These are phyloP conservation scores for Lepidocolaptes lacrymiger DNA, from an alignment of 2,797 vertebrate genomes.

Conservation along the genomic window DNA sequence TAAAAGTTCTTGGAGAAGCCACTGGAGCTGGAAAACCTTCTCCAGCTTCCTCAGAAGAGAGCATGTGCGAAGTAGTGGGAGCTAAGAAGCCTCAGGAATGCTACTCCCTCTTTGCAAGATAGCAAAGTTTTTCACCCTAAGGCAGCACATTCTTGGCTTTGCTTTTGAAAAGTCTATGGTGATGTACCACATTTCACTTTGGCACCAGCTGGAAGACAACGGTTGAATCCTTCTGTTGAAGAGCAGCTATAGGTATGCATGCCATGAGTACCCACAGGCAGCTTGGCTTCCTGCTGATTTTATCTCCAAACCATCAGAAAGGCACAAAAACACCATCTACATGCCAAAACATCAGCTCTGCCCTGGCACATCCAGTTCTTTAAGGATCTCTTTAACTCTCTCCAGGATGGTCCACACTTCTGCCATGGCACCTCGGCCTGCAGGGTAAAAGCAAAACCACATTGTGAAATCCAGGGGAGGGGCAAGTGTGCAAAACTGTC, in stretches of 20 bases:
- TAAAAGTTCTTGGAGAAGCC: background rate
- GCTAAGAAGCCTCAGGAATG: background rate
- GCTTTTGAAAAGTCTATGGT: background rate
- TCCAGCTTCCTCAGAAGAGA: background rate
- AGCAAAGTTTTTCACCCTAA: background rate
- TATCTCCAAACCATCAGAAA: background rate
- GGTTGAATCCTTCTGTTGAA: background rate
- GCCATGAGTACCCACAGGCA: background rate
- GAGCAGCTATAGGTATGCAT: background rate
- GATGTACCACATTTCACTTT: background rate
- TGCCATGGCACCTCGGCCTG: slow-evolving; percentile 95
- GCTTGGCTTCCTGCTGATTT: background rate
- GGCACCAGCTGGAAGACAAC: background rate
- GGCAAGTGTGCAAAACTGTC: background rate
- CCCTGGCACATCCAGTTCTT: background rate
- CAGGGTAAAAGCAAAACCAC: background rate
- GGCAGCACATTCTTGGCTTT: background rate
- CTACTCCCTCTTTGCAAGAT: background rate
- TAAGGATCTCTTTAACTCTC: slow-evolving; percentile 75
- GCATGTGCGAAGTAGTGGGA: background rate
- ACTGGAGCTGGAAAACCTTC: background rate
- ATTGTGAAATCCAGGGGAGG: background rate
- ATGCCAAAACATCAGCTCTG: slow-evolving; percentile 30
- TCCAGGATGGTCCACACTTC: slow-evolving; percentile 87
- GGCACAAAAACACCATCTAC: background rate